These are phyloP conservation scores for Siniperca scherzeri DNA, from an alignment of 2,797 vertebrate genomes.

Conservation along the genomic window DNA sequence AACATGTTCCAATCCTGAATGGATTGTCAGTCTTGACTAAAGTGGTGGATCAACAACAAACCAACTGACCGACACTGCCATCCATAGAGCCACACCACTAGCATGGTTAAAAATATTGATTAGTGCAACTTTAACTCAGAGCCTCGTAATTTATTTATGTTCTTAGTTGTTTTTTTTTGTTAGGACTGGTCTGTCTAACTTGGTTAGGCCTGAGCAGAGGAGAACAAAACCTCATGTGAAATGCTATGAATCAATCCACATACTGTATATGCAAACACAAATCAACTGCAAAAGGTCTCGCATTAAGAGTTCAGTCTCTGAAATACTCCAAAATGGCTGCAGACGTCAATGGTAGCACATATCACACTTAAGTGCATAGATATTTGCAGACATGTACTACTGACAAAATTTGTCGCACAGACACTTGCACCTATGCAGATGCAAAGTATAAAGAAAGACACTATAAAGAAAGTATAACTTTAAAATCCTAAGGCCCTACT, in stretches of 20 bases:
- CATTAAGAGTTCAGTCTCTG: not conserved
- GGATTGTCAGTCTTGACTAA: too few species aligned
- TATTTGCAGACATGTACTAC: not conserved
- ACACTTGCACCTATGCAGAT: not conserved
- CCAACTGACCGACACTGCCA: too few species aligned
- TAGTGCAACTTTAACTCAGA: too few species aligned
- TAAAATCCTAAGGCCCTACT: not conserved
- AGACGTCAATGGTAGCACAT: not conserved
- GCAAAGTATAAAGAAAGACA: not conserved
- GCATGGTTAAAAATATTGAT: too few species aligned
- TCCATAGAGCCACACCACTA: too few species aligned
- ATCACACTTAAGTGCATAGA: not conserved
- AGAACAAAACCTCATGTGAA: too few species aligned
- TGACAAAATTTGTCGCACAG: not conserved
- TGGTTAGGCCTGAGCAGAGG: too few species aligned
- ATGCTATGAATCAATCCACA: not conserved
- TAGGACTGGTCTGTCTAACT: too few species aligned
- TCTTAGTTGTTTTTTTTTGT: too few species aligned
- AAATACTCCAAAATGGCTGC: not conserved
- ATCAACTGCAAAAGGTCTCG: not conserved
- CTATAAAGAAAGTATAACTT: not conserved
- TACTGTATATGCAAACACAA: not conserved
- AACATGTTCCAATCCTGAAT: not conserved
- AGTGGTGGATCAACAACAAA: too few species aligned
- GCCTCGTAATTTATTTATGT: too few species aligned